Evolutionary conservation across 2,888 invertebrate genomes (phyloP).

Genomic region (Drosophila neoperkinsi): DNA sequence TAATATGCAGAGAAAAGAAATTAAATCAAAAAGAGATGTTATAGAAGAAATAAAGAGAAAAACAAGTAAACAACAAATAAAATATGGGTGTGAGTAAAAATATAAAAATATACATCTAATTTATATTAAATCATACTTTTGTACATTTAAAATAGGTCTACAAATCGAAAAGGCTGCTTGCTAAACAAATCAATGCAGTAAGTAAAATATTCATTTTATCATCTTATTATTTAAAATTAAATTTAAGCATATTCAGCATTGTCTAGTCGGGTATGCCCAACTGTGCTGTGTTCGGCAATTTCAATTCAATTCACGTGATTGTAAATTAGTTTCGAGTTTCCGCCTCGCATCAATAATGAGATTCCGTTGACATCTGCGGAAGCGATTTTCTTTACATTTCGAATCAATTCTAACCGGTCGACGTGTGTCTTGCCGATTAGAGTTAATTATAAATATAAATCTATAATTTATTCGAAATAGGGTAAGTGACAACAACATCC

Average conservation of each 20-base stretch:
- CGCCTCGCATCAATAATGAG: slow-evolving; percentile 14
- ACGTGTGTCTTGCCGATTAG: slow-evolving; percentile 1
- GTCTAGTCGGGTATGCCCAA: not conserved
- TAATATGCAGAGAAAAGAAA: not conserved
- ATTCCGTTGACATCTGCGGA: not conserved
- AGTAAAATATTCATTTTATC: not conserved
- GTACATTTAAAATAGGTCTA: not conserved
- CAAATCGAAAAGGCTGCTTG: not conserved
- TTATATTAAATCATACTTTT: not conserved
- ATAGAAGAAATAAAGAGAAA: not conserved
- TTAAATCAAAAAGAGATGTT: not conserved
- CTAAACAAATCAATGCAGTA: not conserved
- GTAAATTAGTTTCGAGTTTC: slow-evolving; percentile 46
- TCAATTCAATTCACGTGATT: slow-evolving; percentile 65
- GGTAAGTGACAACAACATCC: not conserved
- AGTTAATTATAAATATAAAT: slow-evolving; percentile 11
- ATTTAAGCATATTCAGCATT: not conserved
- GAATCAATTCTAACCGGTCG: slow-evolving; percentile 1
- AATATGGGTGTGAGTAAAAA: slow-evolving; percentile 13
- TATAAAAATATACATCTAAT: not conserved
- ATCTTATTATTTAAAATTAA: not conserved
- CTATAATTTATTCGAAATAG: slow-evolving; percentile 13
- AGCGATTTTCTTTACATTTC: not conserved
- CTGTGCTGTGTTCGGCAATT: slow-evolving; percentile 45
- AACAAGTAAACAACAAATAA: slow-evolving; percentile 6